phyloP scores from a whole-genome alignment of 2,797 vertebrate genomes.

The Dromococcyx pavoninus region DNA sequence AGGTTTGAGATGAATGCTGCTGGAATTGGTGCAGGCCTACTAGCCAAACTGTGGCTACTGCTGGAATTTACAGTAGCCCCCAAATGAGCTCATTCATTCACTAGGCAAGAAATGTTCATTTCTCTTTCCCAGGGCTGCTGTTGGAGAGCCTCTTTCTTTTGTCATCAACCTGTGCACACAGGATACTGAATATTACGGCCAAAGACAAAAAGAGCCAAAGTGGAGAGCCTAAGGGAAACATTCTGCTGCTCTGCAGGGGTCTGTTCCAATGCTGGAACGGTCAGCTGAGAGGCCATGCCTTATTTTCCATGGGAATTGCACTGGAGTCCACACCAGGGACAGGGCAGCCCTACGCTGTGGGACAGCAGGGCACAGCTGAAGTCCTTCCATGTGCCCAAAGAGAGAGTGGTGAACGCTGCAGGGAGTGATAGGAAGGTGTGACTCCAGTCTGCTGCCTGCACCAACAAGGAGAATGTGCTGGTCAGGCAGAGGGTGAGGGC shows the following conservation, averaged over 20 bases:
- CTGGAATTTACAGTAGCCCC: background rate
- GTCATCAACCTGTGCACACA: background rate
- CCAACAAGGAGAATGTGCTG: background rate
- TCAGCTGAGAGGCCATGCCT: background rate
- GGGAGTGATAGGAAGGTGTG: background rate
- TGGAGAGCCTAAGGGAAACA: background rate
- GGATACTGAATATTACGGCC: background rate
- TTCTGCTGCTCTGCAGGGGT: background rate
- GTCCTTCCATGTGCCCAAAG: background rate
- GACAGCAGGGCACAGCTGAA: background rate
- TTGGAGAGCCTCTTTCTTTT: constrained; percentile 14
- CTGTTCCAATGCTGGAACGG: background rate
- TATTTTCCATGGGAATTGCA: background rate
- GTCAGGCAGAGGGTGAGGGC: background rate
- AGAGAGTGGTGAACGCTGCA: background rate
- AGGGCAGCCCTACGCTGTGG: accelerated
- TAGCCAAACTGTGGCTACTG: background rate
- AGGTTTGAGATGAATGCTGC: constrained; percentile 5
- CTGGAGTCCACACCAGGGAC: background rate
- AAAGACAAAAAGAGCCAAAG: background rate
- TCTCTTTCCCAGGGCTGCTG: background rate
- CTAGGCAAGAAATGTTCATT: background rate
- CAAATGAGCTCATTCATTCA: background rate
- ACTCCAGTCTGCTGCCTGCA: background rate
- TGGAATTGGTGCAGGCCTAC: background rate